Evolutionary conservation across 2,888 invertebrate genomes (phyloP).

Genomic region (Cremastinae sp.): DNA sequence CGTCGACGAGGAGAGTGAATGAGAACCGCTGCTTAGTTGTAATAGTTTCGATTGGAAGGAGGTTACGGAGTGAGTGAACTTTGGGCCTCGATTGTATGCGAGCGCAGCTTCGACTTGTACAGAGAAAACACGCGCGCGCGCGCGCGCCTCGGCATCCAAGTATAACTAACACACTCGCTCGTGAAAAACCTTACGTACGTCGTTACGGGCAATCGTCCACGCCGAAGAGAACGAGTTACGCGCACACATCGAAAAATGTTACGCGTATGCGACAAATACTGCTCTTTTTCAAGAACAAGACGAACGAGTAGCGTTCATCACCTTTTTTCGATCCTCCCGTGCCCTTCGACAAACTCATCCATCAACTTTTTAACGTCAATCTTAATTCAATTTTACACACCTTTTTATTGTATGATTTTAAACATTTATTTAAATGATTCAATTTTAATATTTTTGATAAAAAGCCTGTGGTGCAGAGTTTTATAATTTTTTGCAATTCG

Average conservation of each 20-base stretch:
- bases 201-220: background rate
- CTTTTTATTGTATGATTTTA: no score
- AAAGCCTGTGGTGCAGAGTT: no score
- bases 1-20: constrained; percentile 59
- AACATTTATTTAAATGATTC: no score
- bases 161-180: constrained; percentile 58
- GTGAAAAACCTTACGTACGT: constrained; percentile 13
- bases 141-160: constrained; percentile 44
- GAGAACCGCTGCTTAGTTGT: constrained; percentile 78
- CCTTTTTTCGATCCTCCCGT: background rate
- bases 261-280: background rate
- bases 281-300: constrained; percentile 5
- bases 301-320: no score
- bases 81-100: constrained; percentile 73
- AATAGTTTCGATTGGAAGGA: constrained; percentile 81
- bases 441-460: no score
- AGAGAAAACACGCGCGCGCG: background rate
- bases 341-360: no score
- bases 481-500: no score
- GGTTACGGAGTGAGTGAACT: constrained; percentile 81
- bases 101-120: constrained; percentile 47
- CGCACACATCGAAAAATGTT: background rate
- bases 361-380: no score
- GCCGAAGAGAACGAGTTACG: background rate
- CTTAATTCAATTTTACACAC: no score